A percentile compares a stretch with the other conserved stretches of the same genome.
phyloP scores from a whole-genome alignment of 2,888 invertebrate species.

The Leucoma salicis region DNA sequence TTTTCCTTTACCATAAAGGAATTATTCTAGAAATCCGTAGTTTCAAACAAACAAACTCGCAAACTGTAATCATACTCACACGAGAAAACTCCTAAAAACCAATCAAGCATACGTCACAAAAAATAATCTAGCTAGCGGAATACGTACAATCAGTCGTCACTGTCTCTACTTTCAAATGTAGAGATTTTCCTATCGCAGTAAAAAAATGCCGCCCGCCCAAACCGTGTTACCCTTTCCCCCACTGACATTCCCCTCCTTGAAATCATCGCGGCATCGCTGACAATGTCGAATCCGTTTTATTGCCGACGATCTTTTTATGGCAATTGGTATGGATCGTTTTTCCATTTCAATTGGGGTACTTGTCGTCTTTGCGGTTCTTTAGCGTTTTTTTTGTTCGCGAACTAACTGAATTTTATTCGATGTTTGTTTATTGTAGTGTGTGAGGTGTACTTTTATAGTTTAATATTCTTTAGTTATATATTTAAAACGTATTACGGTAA shows the following conservation, averaged over 20 bases:
- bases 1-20: too few relatives aligned
- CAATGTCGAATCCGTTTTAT: conserved; percentile 73
- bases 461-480: too few relatives aligned
- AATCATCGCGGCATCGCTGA: conserved; percentile 50
- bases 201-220: conserved; percentile 78
- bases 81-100: too few relatives aligned
- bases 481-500: too few relatives aligned
- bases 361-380: conserved; percentile 44
- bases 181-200: conserved; percentile 61
- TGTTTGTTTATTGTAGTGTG: conserved; percentile 20
- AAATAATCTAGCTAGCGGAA: conserved; percentile 24
- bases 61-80: too few relatives aligned
- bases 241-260: conserved; percentile 29
- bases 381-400: conserved; percentile 27
- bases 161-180: conserved; percentile 27
- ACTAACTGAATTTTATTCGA: conserved; percentile 45
- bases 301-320: conserved; percentile 76
- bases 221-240: conserved; percentile 58
- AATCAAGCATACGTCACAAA: neutral
- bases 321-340: conserved; percentile 72
- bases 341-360: conserved; percentile 70
- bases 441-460: conserved; percentile 4
- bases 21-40: too few relatives aligned
- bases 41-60: too few relatives aligned
- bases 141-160: conserved; percentile 67